A percentile compares a stretch with the other conserved stretches of the same genome.
phyloP scores from a whole-genome alignment of 1,140 invertebrate genomes.

The Hestina assimilis region DNA sequence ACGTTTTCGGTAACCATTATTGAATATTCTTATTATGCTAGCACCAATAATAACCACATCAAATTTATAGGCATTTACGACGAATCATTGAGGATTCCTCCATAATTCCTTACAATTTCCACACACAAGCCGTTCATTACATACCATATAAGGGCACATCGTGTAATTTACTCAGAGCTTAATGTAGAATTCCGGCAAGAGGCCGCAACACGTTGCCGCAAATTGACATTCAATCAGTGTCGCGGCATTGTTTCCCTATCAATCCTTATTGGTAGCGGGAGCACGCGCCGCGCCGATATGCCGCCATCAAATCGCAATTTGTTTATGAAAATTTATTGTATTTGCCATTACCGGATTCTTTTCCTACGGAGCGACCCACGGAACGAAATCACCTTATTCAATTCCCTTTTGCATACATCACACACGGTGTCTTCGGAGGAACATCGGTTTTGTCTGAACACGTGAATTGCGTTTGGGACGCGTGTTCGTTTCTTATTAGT shows the following conservation, averaged over 20 bases:
- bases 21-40: neutral
- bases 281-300: conserved; percentile 64
- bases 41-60: neutral
- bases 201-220: conserved; percentile 41
- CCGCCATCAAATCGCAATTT: conserved; percentile 77
- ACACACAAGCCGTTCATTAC: neutral
- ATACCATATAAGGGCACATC: conserved; percentile 5
- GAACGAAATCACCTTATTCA: conserved; percentile 78
- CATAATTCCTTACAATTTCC: neutral
- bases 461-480: conserved; percentile 72
- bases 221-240: conserved; percentile 78
- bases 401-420: conserved; percentile 78
- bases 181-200: conserved; percentile 39
- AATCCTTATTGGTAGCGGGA: conserved; percentile 72
- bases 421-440: conserved; percentile 58
- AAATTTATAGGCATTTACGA: conserved; percentile 8
- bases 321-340: conserved; percentile 79
- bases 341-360: conserved; percentile 77
- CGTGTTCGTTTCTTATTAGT: conserved; percentile 73
- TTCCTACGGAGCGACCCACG: conserved; percentile 72
- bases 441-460: conserved; percentile 70
- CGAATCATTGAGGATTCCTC: neutral
- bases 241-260: conserved; percentile 75
- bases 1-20: too few relatives aligned
- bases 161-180: conserved; percentile 23